Base-by-base conservation (phyloP, 2,797 vertebrate species). In the Falco concolor region DNA sequence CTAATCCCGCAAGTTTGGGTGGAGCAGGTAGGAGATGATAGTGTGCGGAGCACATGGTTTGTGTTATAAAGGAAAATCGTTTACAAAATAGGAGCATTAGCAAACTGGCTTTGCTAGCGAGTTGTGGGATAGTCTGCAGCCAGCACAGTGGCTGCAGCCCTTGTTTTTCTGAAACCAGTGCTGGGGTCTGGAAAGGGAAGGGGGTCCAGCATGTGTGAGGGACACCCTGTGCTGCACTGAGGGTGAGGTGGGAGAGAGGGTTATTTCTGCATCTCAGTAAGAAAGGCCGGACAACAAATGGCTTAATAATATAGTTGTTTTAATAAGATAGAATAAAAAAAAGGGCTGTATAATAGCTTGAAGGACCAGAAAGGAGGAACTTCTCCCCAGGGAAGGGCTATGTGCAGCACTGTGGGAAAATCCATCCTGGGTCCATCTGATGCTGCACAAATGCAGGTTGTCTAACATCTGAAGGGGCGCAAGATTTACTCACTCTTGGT, bases 381-480 rank as follows among this genome's bases (percentile, higher is more conserved):
- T 65, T 72, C 36, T 70, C 49, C 64, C 13, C 28, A 36, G 54
- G n/a, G 42, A 13, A 24, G 20, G 32, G 50, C 10, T 53, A 32
- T 49, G 53, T 6, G 11, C 30, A 67, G 21, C 30, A 3, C 30
- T 1, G 0, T 7, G 9, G 67, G 36, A 42, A 82, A 84, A 85
- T 61, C n/a, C 53, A 36, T 30, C 12, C 27, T 13, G 69, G 25
- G 28, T 84, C 42, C 57, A 40, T 34, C 65, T 1, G 1, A 24
- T 0, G 5, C 60, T 57, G 57, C 40, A 45, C 0, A 0, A 73
- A 30, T 2, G 0, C 28, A 57, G 34, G 6, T 53, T 67, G 56
- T 36, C 42, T 47, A 5, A 10, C 36, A 16, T 28, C n/a, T 44
- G 57, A 38, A 56, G 30, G 47, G 56, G 1, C 3, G 1, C 13